Base-by-base conservation (phyloP, 2,888 invertebrate genomes). In the Crepidodera aurea region DNA sequence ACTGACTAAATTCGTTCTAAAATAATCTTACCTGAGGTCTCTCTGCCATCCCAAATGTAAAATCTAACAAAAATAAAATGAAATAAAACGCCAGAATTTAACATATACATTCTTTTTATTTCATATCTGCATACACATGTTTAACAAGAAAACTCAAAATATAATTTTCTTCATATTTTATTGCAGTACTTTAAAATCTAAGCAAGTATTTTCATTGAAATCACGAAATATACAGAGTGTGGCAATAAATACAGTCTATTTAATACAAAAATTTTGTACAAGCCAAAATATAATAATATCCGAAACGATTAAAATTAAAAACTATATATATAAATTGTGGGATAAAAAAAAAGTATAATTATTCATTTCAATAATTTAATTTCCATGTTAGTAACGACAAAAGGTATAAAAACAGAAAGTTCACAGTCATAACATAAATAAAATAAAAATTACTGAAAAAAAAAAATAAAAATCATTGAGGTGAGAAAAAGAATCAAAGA, bases 231-330 rank as follows among this genome's bases (percentile, higher is more conserved):
- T 71, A 72, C 72, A 72, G 61, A 67, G 63, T 71, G 66, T 71
- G 66, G 68, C 69, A 71, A 72, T 68, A 70, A 70, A 72, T 70
- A 67, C 65, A 67, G 60, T 61, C 59, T 62, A 65, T 67, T 70
- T 69, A 63, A 69, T 72, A 72, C 69, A 72, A 71, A n/a, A 70
- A 71, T 66, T 69, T 69, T 72, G 65, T 72, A 72, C 70, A 72
- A 69, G 68, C 69, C 60, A 68, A 71, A 60, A 67, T 65, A 56
- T 51, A 42, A 58, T 61, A 51, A 37, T 18, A 37, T 42, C 42
- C 48, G 39, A n/a, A 57, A 34, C 37, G n/a, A 27, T 48, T 46
- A 8, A n/a, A 46, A 15, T 51, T 42, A n/a, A 59, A 54, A 42
- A 58, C n/a, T 51, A 12, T 51, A 65, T 54, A 44, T 55, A 53